Evolutionary conservation across 2,113 vertebrate genomes (phyloP).

Genomic region (Pampusana beccarii): DNA sequence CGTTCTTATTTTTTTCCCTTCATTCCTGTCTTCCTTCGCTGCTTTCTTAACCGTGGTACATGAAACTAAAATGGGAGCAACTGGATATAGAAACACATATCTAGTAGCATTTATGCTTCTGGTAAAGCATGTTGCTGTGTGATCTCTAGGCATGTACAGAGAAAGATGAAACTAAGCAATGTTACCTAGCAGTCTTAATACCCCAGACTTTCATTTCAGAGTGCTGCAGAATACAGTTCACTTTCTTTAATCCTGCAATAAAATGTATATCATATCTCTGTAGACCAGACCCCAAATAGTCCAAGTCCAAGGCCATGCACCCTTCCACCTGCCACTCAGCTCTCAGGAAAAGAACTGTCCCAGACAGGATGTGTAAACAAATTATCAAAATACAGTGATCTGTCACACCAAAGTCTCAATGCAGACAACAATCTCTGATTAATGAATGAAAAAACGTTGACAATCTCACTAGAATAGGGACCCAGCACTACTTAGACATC

Average conservation of each 20-base stretch:
- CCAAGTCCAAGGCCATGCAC: neutral
- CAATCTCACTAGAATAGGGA: neutral
- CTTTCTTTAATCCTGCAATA: neutral
- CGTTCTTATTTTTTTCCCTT: neutral
- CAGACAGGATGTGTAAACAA: neutral
- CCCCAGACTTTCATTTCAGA: neutral
- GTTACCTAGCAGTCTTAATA: neutral
- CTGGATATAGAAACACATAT: neutral
- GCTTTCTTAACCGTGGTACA: neutral
- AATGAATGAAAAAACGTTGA: neutral
- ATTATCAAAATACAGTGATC: neutral
- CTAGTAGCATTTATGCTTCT: neutral
- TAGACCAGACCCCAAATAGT: neutral
- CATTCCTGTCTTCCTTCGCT: neutral
- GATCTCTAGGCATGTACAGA: neutral
- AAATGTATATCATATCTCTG: neutral
- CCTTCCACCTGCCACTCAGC: neutral
- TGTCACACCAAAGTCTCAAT: neutral
- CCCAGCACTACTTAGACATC: neutral
- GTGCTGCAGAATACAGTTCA: neutral
- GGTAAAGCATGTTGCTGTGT: neutral
- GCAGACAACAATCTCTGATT: neutral
- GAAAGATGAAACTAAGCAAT: neutral
- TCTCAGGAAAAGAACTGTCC: neutral
- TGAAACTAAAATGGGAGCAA: neutral